Conservation (phyloP, 2,888 invertebrate species). For the Phlogophora meticulosa region DNA sequence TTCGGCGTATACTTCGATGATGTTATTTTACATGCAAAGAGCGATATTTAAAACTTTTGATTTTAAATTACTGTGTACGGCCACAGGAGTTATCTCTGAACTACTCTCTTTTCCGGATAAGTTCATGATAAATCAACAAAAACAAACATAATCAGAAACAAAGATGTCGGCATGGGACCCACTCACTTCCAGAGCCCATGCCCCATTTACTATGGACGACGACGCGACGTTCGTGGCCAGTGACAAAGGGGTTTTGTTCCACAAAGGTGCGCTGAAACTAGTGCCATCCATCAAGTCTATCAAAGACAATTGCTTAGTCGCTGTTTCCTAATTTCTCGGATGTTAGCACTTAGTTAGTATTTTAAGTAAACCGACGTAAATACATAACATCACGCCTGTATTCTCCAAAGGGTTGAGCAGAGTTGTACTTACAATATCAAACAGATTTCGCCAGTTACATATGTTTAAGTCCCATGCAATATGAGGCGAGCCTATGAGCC, state of each 20-base stretch:
- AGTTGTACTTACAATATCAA: no score
- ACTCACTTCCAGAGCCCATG: slow-evolving; percentile 21
- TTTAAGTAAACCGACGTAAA: no score
- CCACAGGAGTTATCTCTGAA: neutral
- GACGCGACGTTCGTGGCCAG: slow-evolving; percentile 38
- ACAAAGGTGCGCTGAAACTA: slow-evolving; percentile 55
- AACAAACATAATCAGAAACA: slow-evolving; percentile 16
- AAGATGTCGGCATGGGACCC: slow-evolving; percentile 3
- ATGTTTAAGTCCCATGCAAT: no score
- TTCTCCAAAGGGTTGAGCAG: no score
- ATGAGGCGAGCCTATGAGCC: no score
- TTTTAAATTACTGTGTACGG: no score
- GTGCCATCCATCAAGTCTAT: slow-evolving; percentile 12
- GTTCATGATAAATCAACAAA: neutral
- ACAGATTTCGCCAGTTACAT: no score
- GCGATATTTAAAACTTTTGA: neutral
- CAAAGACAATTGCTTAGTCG: neutral
- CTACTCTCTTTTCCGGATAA: neutral
- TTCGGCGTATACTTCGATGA: slow-evolving; percentile 20
- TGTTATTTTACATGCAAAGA: neutral
- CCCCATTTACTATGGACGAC: slow-evolving; percentile 28
- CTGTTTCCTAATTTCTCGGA: neutral
- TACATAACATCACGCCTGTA: no score
- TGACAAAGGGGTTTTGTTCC: slow-evolving; percentile 62
- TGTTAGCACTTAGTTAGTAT: neutral